Base-by-base conservation (phyloP, 2,797 vertebrate genomes). In the Sebastes hubbsi region DNA sequence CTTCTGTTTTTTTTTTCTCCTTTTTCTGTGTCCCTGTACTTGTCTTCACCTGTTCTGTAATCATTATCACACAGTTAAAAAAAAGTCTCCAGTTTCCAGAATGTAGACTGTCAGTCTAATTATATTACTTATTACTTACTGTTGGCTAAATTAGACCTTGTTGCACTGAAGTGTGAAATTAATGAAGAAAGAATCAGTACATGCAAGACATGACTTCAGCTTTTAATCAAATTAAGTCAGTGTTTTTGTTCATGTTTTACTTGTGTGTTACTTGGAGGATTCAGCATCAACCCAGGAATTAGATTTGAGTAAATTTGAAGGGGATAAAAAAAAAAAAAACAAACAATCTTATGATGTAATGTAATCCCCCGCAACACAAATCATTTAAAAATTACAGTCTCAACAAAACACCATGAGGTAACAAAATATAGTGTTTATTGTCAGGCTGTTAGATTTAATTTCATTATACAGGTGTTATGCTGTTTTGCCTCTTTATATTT, bases 341-440 rank as follows among this genome's bases (percentile, higher is more conserved):
- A 27, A 29, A 29, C 6, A 29, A 55, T 70, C 42, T 76, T 64
- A 20, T 72, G 67, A 81, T 77, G 74, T 75, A 73, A 83, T 60
- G 5, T 83, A 87, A 81, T 78, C 73, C 46, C 75, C 61, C 67
- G 38, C 60, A 59, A 63, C 49, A 74, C 68, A 79, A 67, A 64
- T 46, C 3, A 36, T 59, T 76, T 42, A 18, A 46, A 58, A 67
- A 75, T 83, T 38, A 52, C 49, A 13, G 29, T 71, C 58, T 67
- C 29, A 72, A n/a, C 24, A 58, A 72, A 79, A 72, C 34, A 58
- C 30, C 20, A 22, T 1, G 2, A 74, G 38, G 58, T 84, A 71
- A 4, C 30, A 61, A 60, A 27, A 67, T 14, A 7, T 4, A n/a
- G 52, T 29, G 20, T 72, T 74, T n/a, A 12, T 34, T 42, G 49